Evolutionary conservation across 1,140 invertebrate genomes (phyloP), one percentile per base, ranked within the genome.

Genomic region (Eriosoma lanigerum): DNA sequence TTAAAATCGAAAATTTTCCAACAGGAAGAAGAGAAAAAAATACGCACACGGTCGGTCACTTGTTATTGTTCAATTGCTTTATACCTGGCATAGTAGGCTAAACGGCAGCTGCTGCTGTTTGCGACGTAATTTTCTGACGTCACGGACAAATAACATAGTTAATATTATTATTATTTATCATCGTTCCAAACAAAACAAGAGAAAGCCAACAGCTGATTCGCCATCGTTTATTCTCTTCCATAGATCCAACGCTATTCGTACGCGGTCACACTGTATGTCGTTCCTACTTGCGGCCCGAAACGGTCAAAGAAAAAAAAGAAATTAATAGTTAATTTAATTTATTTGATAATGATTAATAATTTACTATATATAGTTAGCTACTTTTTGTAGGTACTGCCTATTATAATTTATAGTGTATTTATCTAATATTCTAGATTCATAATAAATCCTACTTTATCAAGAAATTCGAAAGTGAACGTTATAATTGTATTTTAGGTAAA

Each of bases 61-160:
- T 60, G 54, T 76, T 78, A 46, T 62, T 78, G 56, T 78, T 78
- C 6, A 38, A 38, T 24, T 38, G 17, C 44, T 52, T 3, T 78
- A 38, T 38, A 1, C 17, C 13, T 8, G 13, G 15, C 29, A 15
- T 5, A 21, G 38, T 24, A n/a, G 5, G 26, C 19, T 24, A 17
- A 19, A n/a, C n/a, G 44, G 44, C 48, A 32, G 26, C 26, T 26
- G 56, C 26, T 26, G 56, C 21, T 15, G 32, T 19, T 54, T 78
- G 38, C 75, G 56, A 78, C 75, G 75, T 56, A 78, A 60, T 78
- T 38, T 78, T 24, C 8, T 48, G 38, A 62, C 75, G 75, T 78
- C 75, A 62, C 38, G 21, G 52, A n/a, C 9, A 8, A 19, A 3
- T 68, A 68, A 19, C n/a, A 46, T 38, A 17, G 4, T 3, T 52